Conservation (phyloP, 2,113 vertebrate species). For the Phalacrocorax pelagicus region DNA sequence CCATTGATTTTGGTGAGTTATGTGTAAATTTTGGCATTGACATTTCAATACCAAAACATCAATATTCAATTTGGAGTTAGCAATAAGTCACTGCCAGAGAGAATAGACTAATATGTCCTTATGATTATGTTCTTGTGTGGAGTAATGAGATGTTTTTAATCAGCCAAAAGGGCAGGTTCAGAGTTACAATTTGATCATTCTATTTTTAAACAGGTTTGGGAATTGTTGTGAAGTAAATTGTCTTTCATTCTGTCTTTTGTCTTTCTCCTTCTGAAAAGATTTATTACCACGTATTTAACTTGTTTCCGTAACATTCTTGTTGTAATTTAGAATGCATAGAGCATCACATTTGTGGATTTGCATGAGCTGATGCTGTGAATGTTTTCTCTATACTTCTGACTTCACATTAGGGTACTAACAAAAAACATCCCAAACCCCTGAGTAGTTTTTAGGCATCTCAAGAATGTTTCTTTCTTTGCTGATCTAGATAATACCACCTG, state of each 20-base stretch:
- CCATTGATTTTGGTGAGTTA: not conserved
- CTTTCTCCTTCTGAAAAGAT: not conserved
- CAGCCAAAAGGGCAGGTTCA: not conserved
- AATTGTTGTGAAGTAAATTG: conserved; percentile 23
- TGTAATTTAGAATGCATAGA: not conserved
- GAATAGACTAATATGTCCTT: not conserved
- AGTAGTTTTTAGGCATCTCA: not conserved
- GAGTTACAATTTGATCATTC: not conserved
- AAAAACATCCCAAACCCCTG: not conserved
- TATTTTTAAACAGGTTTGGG: not conserved
- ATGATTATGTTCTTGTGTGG: not conserved
- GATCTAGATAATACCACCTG: not conserved
- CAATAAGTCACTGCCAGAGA: not conserved
- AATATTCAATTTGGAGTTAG: not conserved
- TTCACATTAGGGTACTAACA: not conserved
- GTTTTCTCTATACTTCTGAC: not conserved
- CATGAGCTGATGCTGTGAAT: not conserved
- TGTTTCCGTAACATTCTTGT: not conserved
- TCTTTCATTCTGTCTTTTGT: not conserved
- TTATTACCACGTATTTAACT: not conserved
- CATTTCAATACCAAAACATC: not conserved
- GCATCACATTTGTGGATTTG: not conserved
- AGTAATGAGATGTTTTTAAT: conserved; percentile 13
- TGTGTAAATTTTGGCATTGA: not conserved
- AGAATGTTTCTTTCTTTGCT: not conserved